Conservation (phyloP, 2,797 vertebrate species). For the Brotogeris chrysoptera region DNA sequence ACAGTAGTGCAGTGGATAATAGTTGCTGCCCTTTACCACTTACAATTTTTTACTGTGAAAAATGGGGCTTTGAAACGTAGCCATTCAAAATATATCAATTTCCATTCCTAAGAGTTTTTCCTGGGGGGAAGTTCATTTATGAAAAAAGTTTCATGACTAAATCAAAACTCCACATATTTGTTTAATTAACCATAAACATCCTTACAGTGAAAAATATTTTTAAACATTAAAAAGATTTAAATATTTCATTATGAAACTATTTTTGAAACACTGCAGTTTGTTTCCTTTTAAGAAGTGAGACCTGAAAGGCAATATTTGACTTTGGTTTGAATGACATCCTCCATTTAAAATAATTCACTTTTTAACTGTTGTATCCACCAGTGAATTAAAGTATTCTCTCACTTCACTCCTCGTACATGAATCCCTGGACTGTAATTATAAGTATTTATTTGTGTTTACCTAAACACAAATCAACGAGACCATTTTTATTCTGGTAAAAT, state of each 20-base stretch:
- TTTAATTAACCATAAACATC: not conserved
- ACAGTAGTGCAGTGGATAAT: not conserved
- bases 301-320: not conserved
- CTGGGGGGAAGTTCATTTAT: not conserved
- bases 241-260: not conserved
- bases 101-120: not conserved
- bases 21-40: not conserved
- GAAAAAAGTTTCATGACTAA: not conserved
- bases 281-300: not conserved
- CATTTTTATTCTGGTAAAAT: not conserved
- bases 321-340: not conserved
- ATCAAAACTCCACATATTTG: accelerated
- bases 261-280: not conserved
- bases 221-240: not conserved
- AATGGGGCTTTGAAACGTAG: not conserved
- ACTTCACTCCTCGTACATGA: not conserved
- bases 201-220: not conserved
- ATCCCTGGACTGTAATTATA: not conserved
- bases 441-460: not conserved
- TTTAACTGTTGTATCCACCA: not conserved
- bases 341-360: not conserved
- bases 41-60: not conserved
- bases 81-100: not conserved
- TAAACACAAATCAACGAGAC: not conserved
- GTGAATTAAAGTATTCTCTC: not conserved